phyloP scores from a whole-genome alignment of 2,797 vertebrate species.

The Arnoldichthys spilopterus region DNA sequence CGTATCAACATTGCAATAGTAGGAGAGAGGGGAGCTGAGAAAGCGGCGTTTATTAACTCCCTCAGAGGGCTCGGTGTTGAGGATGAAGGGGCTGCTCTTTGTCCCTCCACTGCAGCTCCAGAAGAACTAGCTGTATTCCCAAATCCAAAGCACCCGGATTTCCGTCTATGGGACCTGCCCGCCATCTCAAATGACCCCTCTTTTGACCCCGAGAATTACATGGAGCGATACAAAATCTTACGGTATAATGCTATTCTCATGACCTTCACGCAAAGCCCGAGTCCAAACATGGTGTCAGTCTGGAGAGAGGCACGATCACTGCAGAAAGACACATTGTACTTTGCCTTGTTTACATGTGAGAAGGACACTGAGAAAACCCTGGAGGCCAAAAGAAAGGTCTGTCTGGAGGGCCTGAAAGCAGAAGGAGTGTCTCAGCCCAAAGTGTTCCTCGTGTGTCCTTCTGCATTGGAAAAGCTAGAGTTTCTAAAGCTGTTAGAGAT shows the following conservation, averaged over 20 bases:
- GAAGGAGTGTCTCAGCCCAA: conserved; percentile 68
- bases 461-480: conserved; percentile 69
- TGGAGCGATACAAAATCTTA: conserved; percentile 66
- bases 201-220: conserved; percentile 68
- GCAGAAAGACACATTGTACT: conserved; percentile 70
- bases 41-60: conserved; percentile 71
- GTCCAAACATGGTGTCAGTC: conserved; percentile 61
- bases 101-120: conserved; percentile 43
- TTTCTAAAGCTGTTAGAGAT: conserved; percentile 69
- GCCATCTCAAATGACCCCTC: conserved; percentile 57
- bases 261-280: conserved; percentile 60
- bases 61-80: conserved; percentile 68
- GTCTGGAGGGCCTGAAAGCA: conserved; percentile 65
- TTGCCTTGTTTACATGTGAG: conserved; percentile 64
- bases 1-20: conserved; percentile 72
- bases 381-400: conserved; percentile 64
- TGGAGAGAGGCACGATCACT: conserved; percentile 67
- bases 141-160: conserved; percentile 73
- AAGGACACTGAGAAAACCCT: conserved; percentile 64
- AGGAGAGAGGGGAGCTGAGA: conserved; percentile 68
- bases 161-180: conserved; percentile 76
- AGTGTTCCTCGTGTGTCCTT: conserved; percentile 68
- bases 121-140: conserved; percentile 69
- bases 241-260: conserved; percentile 74
- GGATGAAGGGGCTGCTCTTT: conserved; percentile 66